These are phyloP conservation scores for Antheraea mylitta DNA, from an alignment of 1,140 invertebrate genomes.

Conservation along the genomic window DNA sequence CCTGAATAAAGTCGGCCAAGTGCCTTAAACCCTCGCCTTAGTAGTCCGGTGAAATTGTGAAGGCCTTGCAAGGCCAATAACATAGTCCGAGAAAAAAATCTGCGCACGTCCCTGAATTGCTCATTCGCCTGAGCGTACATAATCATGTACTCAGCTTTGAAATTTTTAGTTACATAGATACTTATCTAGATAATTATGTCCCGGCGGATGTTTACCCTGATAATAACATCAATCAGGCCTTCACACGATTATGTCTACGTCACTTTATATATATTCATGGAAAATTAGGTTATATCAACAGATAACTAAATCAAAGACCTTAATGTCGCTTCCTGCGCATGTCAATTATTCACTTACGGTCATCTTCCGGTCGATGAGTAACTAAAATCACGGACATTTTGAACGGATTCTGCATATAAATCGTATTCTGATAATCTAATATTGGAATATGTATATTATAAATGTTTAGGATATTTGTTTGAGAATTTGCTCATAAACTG, in stretches of 20 bases:
- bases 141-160: not conserved
- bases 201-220: not conserved
- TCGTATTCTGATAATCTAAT: too few relatives aligned
- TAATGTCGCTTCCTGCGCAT: not conserved
- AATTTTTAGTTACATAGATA: not conserved
- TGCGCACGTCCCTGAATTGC: not conserved
- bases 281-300: not conserved
- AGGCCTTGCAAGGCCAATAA: too few relatives aligned
- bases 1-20: too few relatives aligned
- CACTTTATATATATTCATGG: not conserved
- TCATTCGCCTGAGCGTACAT: not conserved
- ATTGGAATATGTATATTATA: too few relatives aligned
- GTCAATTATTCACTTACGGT: not conserved
- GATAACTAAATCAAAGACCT: not conserved
- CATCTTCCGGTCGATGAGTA: not conserved
- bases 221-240: not conserved
- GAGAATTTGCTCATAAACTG: too few relatives aligned
- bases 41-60: too few relatives aligned
- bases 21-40: too few relatives aligned
- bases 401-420: too few relatives aligned
- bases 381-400: not conserved
- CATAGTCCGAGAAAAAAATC: too few relatives aligned
- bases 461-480: too few relatives aligned
- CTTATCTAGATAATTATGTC: not conserved
- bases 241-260: not conserved